Evolutionary conservation across 2,888 invertebrate genomes (phyloP).

Genomic region (Cantharis nigra): DNA sequence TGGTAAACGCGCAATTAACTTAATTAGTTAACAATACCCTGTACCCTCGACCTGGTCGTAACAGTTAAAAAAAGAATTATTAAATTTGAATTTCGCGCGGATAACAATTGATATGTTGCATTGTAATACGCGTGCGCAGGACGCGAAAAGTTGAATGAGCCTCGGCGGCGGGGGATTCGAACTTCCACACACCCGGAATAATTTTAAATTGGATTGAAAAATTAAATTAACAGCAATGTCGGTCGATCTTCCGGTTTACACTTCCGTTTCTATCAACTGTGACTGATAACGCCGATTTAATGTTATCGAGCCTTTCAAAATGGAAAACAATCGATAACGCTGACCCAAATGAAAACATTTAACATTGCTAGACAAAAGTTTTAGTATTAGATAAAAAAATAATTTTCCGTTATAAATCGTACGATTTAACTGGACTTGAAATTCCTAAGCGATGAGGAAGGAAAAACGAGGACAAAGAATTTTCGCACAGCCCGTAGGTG

Average conservation of each 20-base stretch:
- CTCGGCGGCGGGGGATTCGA: not conserved
- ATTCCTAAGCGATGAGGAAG: not conserved
- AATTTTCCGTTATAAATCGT: not conserved
- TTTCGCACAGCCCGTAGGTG: not conserved
- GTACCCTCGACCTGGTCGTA: not conserved
- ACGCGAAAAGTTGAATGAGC: no score
- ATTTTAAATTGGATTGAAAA: not conserved
- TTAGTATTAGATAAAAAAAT: not conserved
- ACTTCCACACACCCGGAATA: not conserved
- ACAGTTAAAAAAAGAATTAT: not conserved
- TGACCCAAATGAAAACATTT: not conserved
- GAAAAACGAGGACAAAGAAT: not conserved
- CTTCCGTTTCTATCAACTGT: not conserved
- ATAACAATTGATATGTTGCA: not conserved
- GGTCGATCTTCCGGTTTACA: not conserved
- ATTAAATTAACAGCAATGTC: not conserved
- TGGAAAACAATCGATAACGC: not conserved
- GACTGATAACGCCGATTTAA: not conserved
- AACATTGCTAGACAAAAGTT: not conserved
- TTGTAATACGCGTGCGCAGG: no score
- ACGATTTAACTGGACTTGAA: not conserved
- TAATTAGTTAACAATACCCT: not conserved
- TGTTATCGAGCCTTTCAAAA: not conserved
- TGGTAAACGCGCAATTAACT: slow-evolving; percentile 10
- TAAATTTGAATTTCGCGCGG: not conserved